phyloP scores from a whole-genome alignment of 2,888 invertebrate species.

The Galeruca laticollis region DNA sequence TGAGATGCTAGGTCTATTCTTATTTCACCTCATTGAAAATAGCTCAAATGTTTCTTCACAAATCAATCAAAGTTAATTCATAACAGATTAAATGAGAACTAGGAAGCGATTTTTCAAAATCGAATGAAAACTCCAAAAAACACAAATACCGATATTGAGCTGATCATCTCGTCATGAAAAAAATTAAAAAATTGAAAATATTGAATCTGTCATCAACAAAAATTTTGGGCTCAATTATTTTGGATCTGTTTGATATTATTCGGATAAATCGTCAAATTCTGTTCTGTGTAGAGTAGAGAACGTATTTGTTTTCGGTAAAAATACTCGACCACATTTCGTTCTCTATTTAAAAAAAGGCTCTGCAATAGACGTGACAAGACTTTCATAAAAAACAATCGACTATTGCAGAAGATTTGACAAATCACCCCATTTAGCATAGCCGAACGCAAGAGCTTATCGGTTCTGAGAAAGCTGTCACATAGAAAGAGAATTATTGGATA shows the following conservation, averaged over 20 bases:
- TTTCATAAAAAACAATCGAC: slow-evolving; percentile 9
- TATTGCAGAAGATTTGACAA: slow-evolving; percentile 12
- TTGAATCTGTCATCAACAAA: no score
- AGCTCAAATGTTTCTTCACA: no score
- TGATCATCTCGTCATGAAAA: no score
- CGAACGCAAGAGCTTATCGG: slow-evolving; percentile 10
- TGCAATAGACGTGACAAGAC: background rate
- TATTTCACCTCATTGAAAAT: no score
- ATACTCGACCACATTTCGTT: background rate
- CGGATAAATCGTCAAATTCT: background rate
- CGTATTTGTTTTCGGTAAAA: background rate
- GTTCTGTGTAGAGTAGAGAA: background rate
- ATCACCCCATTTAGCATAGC: slow-evolving; percentile 6
- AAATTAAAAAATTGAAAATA: no score
- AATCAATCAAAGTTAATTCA: no score
- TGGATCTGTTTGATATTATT: background rate
- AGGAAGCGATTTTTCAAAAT: no score
- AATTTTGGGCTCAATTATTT: no score
- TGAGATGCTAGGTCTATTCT: no score
- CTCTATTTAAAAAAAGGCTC: slow-evolving; percentile 4
- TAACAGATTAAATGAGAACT: no score
- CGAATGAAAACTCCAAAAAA: no score
- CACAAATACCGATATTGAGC: no score
- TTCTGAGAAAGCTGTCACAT: slow-evolving; percentile 17
- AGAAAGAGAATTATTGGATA: slow-evolving; percentile 7